Conservation (phyloP, 2,888 invertebrate genomes). For the Sussaba pulchella region DNA sequence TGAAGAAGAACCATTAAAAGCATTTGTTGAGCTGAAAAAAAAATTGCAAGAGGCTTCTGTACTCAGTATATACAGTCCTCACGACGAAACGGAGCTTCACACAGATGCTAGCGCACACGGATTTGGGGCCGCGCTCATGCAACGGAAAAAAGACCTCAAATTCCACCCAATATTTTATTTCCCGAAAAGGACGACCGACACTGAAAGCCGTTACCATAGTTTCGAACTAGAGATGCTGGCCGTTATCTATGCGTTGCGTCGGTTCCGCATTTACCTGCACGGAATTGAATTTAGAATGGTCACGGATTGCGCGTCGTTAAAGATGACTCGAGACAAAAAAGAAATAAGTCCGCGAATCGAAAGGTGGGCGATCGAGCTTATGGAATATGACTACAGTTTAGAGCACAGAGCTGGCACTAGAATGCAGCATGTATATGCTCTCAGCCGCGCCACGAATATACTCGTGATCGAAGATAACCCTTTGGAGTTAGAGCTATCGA, state of each 20-base stretch:
- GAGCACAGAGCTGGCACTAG: constrained; percentile 67
- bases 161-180: constrained; percentile 77
- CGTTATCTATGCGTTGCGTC: constrained; percentile 70
- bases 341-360: constrained; percentile 74
- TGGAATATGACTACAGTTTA: constrained; percentile 69
- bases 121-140: constrained; percentile 76
- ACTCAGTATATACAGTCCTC: constrained; percentile 55
- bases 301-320: constrained; percentile 74
- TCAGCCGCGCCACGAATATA: constrained; percentile 55
- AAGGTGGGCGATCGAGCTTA: constrained; percentile 72
- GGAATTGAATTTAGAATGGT: constrained; percentile 74
- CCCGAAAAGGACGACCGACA: constrained; percentile 73
- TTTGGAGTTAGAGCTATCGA: constrained; percentile 52
- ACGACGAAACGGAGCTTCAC: constrained; percentile 76
- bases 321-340: constrained; percentile 72
- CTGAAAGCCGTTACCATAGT: constrained; percentile 76
- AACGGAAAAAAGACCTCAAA: constrained; percentile 71
- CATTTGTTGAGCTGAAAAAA: constrained; percentile 60
- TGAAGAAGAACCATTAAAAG: constrained; percentile 64
- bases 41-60: neutral
- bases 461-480: constrained; percentile 61
- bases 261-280: constrained; percentile 72
- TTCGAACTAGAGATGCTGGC: constrained; percentile 79
- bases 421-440: constrained; percentile 74
- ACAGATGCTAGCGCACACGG: constrained; percentile 77